These are phyloP conservation scores for Cantharis lateralis DNA, from an alignment of 2,888 invertebrate species.

Conservation along the genomic window DNA sequence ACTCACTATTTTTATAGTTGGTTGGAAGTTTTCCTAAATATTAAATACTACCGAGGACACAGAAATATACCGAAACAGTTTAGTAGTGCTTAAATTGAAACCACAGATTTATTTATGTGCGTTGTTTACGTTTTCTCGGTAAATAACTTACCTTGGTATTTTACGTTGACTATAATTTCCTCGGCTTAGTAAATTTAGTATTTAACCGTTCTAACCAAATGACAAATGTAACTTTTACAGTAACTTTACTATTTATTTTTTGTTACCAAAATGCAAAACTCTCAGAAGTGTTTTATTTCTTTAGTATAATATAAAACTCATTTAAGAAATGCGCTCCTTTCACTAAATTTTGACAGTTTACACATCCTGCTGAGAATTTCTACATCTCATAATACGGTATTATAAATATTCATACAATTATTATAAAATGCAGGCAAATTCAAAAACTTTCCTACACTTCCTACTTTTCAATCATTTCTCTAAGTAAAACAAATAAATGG, in stretches of 20 bases:
- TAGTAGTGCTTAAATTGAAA: constrained; percentile 20
- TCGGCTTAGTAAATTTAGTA: constrained; percentile 11
- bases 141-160: constrained; percentile 14
- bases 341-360: constrained; percentile 18
- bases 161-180: constrained; percentile 13
- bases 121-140: constrained; percentile 10
- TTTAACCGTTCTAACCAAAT: constrained; percentile 12
- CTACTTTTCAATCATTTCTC: no score
- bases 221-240: constrained; percentile 21
- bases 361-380: constrained; percentile 12
- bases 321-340: constrained; percentile 14
- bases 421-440: not conserved
- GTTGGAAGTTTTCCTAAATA: not conserved
- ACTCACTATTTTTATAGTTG: not conserved
- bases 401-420: constrained; percentile 22
- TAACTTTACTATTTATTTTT: constrained; percentile 15
- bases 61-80: constrained; percentile 2
- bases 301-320: constrained; percentile 15
- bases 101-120: constrained; percentile 21
- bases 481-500: no score
- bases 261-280: not conserved
- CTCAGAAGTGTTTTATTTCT: constrained; percentile 8
- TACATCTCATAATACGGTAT: constrained; percentile 21
- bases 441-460: not conserved
- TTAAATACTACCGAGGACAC: not conserved